A percentile compares a stretch with the other conserved stretches of the same genome.
phyloP scores from a whole-genome alignment of 2,797 vertebrate species.

The Perdix hodgsoniae region DNA sequence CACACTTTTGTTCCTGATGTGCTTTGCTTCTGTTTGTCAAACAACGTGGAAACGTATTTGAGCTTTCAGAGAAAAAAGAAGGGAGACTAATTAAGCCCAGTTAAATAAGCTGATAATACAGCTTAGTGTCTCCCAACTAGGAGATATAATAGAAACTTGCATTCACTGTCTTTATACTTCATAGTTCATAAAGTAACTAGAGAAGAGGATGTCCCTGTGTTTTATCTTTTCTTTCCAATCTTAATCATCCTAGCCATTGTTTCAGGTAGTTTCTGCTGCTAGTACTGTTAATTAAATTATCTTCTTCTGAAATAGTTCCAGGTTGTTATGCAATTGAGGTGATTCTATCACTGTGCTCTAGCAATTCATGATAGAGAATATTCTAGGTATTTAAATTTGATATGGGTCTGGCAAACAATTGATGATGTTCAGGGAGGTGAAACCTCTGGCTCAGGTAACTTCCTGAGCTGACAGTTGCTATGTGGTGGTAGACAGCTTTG shows the following conservation, averaged over 20 bases:
- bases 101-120: neutral
- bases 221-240: neutral
- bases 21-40: neutral
- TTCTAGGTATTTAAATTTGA: neutral
- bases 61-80: neutral
- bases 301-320: slow-evolving; percentile 14
- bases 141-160: neutral
- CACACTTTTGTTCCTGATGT: neutral
- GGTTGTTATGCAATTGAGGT: neutral
- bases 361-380: neutral
- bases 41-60: neutral
- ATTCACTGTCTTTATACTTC: neutral
- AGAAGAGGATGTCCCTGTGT: neutral
- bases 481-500: neutral
- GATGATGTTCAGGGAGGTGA: neutral
- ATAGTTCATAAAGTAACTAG: neutral
- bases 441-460: neutral
- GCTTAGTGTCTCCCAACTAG: neutral
- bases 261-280: neutral
- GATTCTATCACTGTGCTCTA: neutral
- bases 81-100: neutral
- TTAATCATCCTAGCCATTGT: neutral
- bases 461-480: neutral
- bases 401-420: neutral
- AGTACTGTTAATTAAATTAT: neutral